Conservation (phyloP, 2,113 vertebrate species). For the Peromyscus leucopus region DNA sequence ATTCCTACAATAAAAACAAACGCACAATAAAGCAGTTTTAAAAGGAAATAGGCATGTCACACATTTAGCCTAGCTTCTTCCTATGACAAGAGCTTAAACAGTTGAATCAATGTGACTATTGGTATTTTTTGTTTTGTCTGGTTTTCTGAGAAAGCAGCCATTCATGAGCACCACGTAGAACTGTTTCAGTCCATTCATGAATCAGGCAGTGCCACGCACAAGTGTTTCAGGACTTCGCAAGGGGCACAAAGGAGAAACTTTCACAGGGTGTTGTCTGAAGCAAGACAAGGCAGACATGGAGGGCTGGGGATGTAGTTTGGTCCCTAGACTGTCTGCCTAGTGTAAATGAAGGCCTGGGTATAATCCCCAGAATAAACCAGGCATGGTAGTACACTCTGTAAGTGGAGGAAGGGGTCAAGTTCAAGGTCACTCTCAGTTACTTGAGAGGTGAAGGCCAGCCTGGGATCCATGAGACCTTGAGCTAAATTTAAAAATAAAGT, state of each 20-base stretch:
- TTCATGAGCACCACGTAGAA: not conserved
- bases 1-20: slow-evolving; percentile 46
- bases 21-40: slow-evolving; percentile 15
- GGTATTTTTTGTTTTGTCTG: not conserved
- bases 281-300: not conserved
- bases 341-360: not conserved
- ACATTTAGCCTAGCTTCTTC: not conserved
- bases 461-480: not conserved
- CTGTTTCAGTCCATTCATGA: not conserved
- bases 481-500: not conserved
- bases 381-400: not conserved
- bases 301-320: not conserved
- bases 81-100: not conserved
- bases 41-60: not conserved
- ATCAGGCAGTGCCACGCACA: not conserved
- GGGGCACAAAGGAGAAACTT: not conserved
- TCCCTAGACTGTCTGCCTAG: not conserved
- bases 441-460: not conserved
- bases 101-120: not conserved
- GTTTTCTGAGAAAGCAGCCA: not conserved
- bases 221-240: not conserved
- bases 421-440: not conserved
- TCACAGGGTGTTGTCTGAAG: not conserved
- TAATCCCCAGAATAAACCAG: not conserved
- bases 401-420: not conserved